Conservation (phyloP, 2,888 invertebrate species). For the Eubasilissa splendida region DNA sequence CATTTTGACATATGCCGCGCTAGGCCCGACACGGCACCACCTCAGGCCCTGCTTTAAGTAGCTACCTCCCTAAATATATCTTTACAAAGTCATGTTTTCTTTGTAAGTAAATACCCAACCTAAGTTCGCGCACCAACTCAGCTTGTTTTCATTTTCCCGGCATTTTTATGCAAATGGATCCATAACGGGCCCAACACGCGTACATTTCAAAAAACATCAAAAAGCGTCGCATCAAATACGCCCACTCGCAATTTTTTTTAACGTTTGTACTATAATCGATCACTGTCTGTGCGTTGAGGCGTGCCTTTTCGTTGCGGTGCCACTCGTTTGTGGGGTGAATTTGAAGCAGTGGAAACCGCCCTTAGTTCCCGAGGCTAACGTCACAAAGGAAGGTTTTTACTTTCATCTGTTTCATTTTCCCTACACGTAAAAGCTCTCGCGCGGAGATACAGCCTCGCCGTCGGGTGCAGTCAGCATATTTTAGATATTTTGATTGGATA, state of each 20-base stretch:
- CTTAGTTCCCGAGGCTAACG: constrained; percentile 34
- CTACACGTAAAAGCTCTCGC: constrained; percentile 55
- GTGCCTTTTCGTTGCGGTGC: not conserved
- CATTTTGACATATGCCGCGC: too few species aligned
- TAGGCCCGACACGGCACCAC: too few species aligned
- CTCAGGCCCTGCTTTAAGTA: too few species aligned
- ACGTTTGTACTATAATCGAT: not conserved
- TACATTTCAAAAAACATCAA: not conserved
- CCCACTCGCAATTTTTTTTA: not conserved
- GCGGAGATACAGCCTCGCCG: constrained; percentile 8
- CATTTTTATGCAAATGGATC: constrained; percentile 37
- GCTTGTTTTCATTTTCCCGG: constrained; percentile 29
- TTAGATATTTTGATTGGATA: not conserved
- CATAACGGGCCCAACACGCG: constrained; percentile 18
- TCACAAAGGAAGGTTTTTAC: constrained; percentile 55
- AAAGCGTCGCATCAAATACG: not conserved
- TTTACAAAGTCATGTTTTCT: too few species aligned
- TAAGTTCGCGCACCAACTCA: too few species aligned
- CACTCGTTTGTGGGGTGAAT: not conserved
- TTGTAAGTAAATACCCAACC: too few species aligned
- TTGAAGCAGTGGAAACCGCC: not conserved
- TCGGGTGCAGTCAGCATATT: not conserved
- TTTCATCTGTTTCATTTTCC: constrained; percentile 53
- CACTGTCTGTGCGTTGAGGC: too few species aligned
- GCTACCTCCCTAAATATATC: too few species aligned